Percentiles rank a stretch among this genome's conserved stretches.
phyloP scores from a whole-genome alignment of 2,113 vertebrate species.

The Parus major region DNA sequence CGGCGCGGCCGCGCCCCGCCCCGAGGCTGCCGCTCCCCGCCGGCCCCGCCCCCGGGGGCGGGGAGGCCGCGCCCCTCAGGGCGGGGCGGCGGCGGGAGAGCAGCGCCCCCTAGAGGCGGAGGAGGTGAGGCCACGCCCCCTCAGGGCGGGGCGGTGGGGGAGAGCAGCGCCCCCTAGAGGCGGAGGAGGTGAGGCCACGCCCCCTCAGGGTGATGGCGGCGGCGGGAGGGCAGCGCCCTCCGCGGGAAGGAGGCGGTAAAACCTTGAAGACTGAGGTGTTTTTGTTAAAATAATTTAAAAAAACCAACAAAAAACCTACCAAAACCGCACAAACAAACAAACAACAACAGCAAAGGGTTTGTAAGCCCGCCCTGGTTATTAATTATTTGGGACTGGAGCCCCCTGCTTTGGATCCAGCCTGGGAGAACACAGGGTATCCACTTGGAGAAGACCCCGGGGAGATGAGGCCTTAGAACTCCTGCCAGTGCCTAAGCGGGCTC shows the following conservation, averaged over 20 bases:
- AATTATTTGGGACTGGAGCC: neutral
- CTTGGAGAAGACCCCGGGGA: neutral
- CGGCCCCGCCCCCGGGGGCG: neutral
- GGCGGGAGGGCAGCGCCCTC: neutral
- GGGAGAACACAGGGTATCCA: neutral
- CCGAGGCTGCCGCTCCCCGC: neutral
- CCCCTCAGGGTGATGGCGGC: neutral
- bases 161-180: neutral
- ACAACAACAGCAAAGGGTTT: neutral
- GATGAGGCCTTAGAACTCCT: neutral
- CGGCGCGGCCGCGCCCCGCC: neutral
- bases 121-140: too few species aligned
- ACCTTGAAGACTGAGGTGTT: fast-evolving
- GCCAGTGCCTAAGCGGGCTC: neutral
- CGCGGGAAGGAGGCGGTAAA: neutral
- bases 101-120: neutral
- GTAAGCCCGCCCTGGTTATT: fast-evolving
- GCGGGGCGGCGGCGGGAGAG: neutral
- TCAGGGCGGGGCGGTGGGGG: neutral
- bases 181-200: too few species aligned
- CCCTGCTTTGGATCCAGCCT: neutral
- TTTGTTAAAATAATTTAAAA: neutral
- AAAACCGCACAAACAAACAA: neutral
- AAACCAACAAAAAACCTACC: neutral
- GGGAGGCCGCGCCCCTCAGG: neutral